Base-by-base conservation (phyloP, 2,888 invertebrate genomes). In the Dynastes maya region DNA sequence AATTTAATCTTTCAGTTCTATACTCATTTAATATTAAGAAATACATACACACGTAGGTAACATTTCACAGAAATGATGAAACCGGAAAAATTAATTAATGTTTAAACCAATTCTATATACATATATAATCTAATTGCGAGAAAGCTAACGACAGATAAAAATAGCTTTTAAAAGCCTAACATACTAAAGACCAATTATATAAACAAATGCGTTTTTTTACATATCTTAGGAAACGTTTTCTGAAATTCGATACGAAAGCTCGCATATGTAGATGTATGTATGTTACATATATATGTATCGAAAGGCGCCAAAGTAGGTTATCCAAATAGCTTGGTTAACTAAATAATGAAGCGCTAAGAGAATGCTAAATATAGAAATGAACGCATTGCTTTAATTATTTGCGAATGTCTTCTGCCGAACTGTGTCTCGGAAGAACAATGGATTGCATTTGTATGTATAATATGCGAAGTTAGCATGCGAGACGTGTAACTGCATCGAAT, bases 281-380 rank as follows among this genome's bases (percentile, higher is more conserved):
- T 9, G 53, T 3, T 45, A 45, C 13, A 22, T 55, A 55, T 2
- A 22, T n/a, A 61, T 61, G 2, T 61, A 22, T 61, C 27, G 16
- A 61, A 22, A 8, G 61, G 29, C 61, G 61, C 61, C 61, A 29
- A 67, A 67, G 67, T 67, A 67, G 67, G 67, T 67, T 67, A 67
- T 67, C 67, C 61, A 67, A 67, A 67, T 67, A 45, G 67, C 40
- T 61, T 67, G 45, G 67, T 67, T 45, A 40, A 40, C 61, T 29
- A 67, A 67, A 67, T 67, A 67, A 67, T 27, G 67, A 67, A 45
- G 67, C 67, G 67, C 67, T 29, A 67, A 67, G 40, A 16, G 67
- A 67, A 16, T 45, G 40, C 67, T 67, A 67, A 67, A 67, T 67
- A 67, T 67, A 67, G 67, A 67, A 22, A 67, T 67, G 40, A 67